Percentiles rank a stretch among this genome's conserved stretches.
Evolutionary conservation across 23 tunicate species (phyloP).

Genomic region (Styela clava): DNA sequence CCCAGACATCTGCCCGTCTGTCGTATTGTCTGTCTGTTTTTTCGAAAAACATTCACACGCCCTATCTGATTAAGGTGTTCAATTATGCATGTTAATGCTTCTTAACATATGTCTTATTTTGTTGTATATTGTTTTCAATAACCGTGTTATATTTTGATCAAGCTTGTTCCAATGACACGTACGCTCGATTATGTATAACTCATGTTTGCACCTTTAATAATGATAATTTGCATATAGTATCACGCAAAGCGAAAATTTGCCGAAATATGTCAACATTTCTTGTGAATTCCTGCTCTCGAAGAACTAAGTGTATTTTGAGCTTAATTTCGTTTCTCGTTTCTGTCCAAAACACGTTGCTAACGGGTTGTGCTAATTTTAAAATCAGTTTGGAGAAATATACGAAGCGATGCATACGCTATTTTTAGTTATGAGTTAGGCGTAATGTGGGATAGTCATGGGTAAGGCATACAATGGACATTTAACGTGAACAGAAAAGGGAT

Average conservation of each 20-base stretch:
- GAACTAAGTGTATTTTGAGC: neutral
- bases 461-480: no score
- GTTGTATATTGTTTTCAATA: neutral
- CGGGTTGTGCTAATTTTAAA: neutral
- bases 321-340: neutral
- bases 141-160: neutral
- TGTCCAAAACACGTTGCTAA: neutral
- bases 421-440: no score
- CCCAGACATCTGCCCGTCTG: no score
- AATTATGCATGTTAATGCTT: neutral
- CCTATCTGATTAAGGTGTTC: neutral
- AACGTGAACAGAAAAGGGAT: no score
- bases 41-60: neutral
- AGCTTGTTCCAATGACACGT: neutral
- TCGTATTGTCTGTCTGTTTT: no score
- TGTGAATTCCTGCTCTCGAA: no score
- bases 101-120: neutral
- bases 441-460: neutral
- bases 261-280: no score
- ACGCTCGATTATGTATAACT: no score
- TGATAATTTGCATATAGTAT: no score
- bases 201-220: no score
- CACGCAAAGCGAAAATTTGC: no score
- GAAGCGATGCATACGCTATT: neutral
- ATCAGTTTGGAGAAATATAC: neutral